Conservation (phyloP, 2,797 vertebrate species). For the Hephaestus fuliginosus region DNA sequence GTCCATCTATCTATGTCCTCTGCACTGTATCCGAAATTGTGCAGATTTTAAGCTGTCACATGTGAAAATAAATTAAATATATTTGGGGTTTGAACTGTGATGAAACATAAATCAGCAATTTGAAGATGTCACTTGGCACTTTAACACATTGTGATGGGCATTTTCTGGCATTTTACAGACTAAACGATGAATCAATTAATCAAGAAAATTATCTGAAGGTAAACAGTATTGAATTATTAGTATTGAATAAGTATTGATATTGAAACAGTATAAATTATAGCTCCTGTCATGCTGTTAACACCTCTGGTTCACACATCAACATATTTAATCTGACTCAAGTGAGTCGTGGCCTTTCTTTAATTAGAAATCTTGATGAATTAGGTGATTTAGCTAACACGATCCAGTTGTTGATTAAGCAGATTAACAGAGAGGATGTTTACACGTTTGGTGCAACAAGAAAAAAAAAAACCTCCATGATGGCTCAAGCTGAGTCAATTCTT, state of each 20-base stretch:
- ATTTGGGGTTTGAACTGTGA: not conserved
- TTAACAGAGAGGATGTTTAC: not conserved
- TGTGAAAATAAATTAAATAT: not conserved
- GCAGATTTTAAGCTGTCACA: not conserved
- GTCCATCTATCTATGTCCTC: too few species aligned
- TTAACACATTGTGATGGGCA: not conserved
- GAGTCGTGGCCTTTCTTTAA: not conserved
- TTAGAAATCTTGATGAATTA: not conserved
- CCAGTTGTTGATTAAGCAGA: not conserved
- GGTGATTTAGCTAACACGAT: not conserved
- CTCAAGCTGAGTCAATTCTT: not conserved
- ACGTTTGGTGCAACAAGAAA: not conserved
- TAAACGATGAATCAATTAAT: not conserved
- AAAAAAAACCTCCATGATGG: not conserved
- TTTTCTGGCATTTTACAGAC: constrained; percentile 3
- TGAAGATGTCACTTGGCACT: not conserved
- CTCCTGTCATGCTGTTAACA: not conserved
- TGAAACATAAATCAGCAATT: not conserved
- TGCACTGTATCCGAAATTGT: not conserved
- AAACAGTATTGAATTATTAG: not conserved
- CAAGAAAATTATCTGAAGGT: not conserved
- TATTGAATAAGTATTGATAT: too few species aligned
- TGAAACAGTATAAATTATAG: not conserved
- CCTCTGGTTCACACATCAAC: not conserved
- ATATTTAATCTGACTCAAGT: not conserved